A percentile compares a stretch with the other conserved stretches of the same genome.
Evolutionary conservation across 2,113 vertebrate genomes (phyloP).

Genomic region (Myxocyprinus asiaticus): DNA sequence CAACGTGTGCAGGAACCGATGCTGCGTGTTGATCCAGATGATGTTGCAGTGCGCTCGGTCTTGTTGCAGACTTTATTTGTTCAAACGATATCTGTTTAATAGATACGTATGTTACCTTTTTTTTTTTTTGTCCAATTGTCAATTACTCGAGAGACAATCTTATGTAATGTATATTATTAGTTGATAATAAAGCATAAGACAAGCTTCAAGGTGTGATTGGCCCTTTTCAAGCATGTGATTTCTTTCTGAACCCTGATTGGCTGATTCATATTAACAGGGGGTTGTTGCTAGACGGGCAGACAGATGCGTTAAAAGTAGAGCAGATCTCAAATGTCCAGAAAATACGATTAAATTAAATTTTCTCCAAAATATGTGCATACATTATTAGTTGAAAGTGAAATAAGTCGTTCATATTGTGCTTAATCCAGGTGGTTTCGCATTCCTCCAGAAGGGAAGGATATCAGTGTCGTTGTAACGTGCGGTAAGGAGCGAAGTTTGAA

Average conservation of each 20-base stretch:
- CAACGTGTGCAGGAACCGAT: too few species aligned
- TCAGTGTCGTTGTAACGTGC: constrained; percentile 20
- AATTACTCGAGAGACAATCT: too few species aligned
- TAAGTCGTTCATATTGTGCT: not conserved
- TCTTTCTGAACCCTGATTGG: constrained; percentile 60
- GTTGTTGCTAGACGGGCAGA: not conserved
- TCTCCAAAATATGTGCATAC: not conserved
- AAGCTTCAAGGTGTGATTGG: constrained; percentile 29
- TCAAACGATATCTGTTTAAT: too few species aligned
- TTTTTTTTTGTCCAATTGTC: too few species aligned
- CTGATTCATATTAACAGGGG: constrained; percentile 63
- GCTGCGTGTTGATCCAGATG: too few species aligned
- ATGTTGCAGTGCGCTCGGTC: too few species aligned
- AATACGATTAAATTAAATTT: not conserved
- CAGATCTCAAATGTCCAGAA: not conserved
- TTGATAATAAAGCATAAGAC: too few species aligned
- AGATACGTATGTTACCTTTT: too few species aligned
- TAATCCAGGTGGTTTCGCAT: constrained; percentile 16
- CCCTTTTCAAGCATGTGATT: constrained; percentile 52
- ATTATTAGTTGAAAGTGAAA: not conserved
- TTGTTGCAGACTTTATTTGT: too few species aligned
- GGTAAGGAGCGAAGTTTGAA: constrained; percentile 58
- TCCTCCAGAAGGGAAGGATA: not conserved
- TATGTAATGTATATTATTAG: too few species aligned
- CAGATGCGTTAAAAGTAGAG: constrained; percentile 52